Evolutionary conservation across 2,797 vertebrate species (phyloP).

Genomic region (Orientallactaga sibirica): DNA sequence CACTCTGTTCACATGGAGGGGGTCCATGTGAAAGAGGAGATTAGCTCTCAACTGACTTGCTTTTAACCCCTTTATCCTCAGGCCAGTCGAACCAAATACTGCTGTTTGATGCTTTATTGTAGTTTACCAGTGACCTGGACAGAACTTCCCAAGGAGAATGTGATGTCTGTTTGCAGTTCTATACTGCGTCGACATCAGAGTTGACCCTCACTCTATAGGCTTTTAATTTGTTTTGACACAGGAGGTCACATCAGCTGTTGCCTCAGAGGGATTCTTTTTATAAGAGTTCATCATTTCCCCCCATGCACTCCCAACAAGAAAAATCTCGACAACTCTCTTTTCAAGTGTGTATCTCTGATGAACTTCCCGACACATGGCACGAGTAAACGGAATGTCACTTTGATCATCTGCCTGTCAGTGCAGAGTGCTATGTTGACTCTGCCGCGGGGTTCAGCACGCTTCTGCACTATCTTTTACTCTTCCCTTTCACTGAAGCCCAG

Average conservation of each 20-base stretch:
- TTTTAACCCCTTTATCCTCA: slow-evolving; percentile 51
- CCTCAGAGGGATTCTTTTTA: slow-evolving; percentile 63
- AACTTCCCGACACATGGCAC: slow-evolving; percentile 63
- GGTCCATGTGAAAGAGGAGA: neutral
- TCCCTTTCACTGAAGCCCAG: slow-evolving; percentile 55
- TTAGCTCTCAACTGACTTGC: neutral
- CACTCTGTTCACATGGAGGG: neutral
- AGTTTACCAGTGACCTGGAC: slow-evolving; percentile 63
- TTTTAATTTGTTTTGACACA: slow-evolving; percentile 76
- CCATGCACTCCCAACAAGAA: slow-evolving; percentile 53
- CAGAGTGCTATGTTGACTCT: slow-evolving; percentile 54
- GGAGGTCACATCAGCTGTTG: slow-evolving; percentile 58
- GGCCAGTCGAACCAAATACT: slow-evolving; percentile 47
- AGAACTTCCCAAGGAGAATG: slow-evolving; percentile 67
- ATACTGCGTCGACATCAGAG: slow-evolving; percentile 72
- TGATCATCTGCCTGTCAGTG: slow-evolving; percentile 71
- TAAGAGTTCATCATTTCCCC: slow-evolving; percentile 63
- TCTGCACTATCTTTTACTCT: slow-evolving; percentile 57
- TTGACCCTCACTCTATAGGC: slow-evolving; percentile 68
- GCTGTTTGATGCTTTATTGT: slow-evolving; percentile 69
- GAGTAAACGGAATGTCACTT: slow-evolving; percentile 63
- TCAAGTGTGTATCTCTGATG: slow-evolving; percentile 58
- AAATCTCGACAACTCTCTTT: slow-evolving; percentile 63
- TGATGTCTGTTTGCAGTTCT: slow-evolving; percentile 68
- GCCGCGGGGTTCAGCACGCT: slow-evolving; percentile 43